Base-by-base conservation (phyloP, 2,797 vertebrate genomes). In the Molothrus ater region DNA sequence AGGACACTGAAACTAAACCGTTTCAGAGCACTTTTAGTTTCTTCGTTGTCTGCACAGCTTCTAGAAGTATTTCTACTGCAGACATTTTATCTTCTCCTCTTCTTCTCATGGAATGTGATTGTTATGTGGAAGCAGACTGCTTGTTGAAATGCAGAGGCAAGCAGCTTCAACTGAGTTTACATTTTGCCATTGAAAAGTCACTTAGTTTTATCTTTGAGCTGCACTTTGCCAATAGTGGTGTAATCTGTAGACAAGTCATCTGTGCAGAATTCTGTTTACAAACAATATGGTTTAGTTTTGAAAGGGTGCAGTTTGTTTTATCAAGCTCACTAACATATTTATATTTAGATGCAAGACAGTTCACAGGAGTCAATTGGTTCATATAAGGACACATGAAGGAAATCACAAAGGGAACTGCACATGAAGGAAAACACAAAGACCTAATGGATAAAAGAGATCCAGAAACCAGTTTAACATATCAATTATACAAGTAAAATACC, bases 241-340 rank as follows among this genome's bases (percentile, higher is more conserved):
- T 80, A 29, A 86, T 86, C 63, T 56, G 18, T 1, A 73, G 76
- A 57, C 82, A 80, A 93, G 56, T 68, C 43, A 74, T 80, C 22
- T 9, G 1, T 42, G 61, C 64, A 92, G 64, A 86, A 84, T 69
- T 90, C 68, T 0, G 1, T 88, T 93, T 95, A 95, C 82, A 94
- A 95, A 93, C 88, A 88, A n/a, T 10, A 76, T 0, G 24, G 60
- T 69, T 95, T 24, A 87, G 74, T 80, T 97, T 80, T 71, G 81
- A 93, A 63, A 88, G 71, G 65, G 90, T 21, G 70, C 53, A 36
- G 38, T 78, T 80, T 93, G 68, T 88, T 93, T 94, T 81, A 95
- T 94, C 88, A 94, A 65, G 83, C 74, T 78, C 54, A 64, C 56
- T 92, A 78, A 85, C 76, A 61, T 82, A 91, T 93, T 96, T 96